Base-by-base conservation (phyloP, 2,888 invertebrate genomes). In the Pyrocoelia pectoralis region DNA sequence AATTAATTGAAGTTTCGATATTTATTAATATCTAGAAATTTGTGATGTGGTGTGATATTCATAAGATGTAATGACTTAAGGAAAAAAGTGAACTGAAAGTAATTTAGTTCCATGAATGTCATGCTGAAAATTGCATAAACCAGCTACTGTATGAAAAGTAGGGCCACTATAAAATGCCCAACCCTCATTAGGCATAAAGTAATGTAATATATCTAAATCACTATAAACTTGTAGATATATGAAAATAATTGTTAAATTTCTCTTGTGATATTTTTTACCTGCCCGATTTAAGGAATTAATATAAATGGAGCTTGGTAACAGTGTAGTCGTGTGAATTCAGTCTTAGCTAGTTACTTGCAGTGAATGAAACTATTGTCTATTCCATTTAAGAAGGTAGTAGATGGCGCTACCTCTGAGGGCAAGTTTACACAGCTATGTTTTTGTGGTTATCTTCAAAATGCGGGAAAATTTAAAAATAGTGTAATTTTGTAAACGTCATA, bases 191-290 rank as follows among this genome's bases (percentile, higher is more conserved):
- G 76, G 73, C 72, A 57, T 66, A 59, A 62, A 66, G 59, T 77
- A 76, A 77, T 78, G 77, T 79, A 78, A 76, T 77, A 78, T 75
- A 73, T 76, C 73, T 74, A 74, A 77, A 77, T 73, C 75, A 77
- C 74, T 77, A 77, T 76, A 71, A 77, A 76, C 77, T 78, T 79
- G 78, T 79, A 79, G 79, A 79, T 79, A 79, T 77, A 77, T 76
- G 74, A 73, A 78, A 77, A 78, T 79, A 79, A 79, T 79, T 79
- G 79, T 79, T 79, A 79, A 78, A 79, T 76, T 78, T 78, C 75
- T 72, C 74, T 77, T n/a, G n/a, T 6, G 29, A n/a, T 75, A 74
- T 75, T 77, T 75, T 74, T n/a, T n/a, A n/a, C n/a, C n/a, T n/a
- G n/a, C n/a, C n/a, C n/a, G n/a, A n/a, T n/a, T n/a, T n/a, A n/a